Evolutionary conservation across 23 tunicate species (phyloP).

Genomic region (Ascidia mentula): DNA sequence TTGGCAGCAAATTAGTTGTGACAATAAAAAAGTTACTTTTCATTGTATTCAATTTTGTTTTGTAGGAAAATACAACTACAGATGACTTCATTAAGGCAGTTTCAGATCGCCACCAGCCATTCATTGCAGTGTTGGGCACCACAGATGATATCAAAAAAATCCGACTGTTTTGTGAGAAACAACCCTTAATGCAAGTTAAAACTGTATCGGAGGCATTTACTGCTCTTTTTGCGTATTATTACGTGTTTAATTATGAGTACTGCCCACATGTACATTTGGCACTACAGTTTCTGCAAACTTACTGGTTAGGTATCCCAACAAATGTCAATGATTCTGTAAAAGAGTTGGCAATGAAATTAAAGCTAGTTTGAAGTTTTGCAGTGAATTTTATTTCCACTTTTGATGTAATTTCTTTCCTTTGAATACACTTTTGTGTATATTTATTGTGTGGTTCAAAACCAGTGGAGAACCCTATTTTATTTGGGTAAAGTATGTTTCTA

Average conservation of each 20-base stretch:
- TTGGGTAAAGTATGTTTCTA: conserved; percentile 1
- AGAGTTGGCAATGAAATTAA: conserved; percentile 9
- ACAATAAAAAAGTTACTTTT: background rate
- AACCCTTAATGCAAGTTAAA: conserved; percentile 10
- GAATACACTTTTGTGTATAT: background rate
- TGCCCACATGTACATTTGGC: conserved; percentile 13
- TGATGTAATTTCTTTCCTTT: conserved; percentile 3
- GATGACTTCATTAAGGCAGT: conserved; percentile 10
- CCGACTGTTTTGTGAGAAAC: conserved; percentile 11
- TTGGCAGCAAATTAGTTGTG: background rate
- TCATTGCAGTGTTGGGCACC: conserved; percentile 7
- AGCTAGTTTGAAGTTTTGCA: background rate
- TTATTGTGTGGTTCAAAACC: conserved; percentile 11
- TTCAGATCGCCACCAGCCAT: conserved; percentile 11
- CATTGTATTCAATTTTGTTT: background rate
- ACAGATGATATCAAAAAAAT: background rate
- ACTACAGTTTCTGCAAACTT: background rate
- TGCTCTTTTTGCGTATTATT: conserved; percentile 4
- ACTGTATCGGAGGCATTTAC: background rate
- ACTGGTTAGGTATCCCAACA: background rate
- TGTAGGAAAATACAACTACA: conserved; percentile 19
- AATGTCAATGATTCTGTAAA: conserved; percentile 15
- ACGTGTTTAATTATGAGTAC: conserved; percentile 9
- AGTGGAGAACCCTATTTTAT: background rate
- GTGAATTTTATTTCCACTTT: background rate